Evolutionary conservation across 1,140 invertebrate genomes (phyloP).

Genomic region (Drusus annulatus): DNA sequence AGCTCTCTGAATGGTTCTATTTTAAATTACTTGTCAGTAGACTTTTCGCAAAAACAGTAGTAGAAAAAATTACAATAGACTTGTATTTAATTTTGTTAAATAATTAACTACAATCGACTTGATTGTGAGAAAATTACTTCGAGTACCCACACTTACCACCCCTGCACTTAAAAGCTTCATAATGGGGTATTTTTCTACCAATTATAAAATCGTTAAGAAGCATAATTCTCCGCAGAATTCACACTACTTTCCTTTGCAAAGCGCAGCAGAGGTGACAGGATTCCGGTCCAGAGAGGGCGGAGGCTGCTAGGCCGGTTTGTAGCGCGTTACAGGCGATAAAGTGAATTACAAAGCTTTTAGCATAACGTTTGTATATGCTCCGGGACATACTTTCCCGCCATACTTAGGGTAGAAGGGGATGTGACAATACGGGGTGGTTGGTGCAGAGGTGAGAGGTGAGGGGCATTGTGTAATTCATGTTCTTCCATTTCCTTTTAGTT

Average conservation of each 20-base stretch:
- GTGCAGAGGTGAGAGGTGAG: too few relatives aligned
- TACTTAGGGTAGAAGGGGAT: slow-evolving; percentile 4
- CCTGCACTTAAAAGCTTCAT: background rate
- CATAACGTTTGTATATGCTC: slow-evolving; percentile 57
- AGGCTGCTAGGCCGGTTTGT: slow-evolving; percentile 7
- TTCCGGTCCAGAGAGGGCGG: background rate
- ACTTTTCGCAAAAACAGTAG: too few relatives aligned
- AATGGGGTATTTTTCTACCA: slow-evolving; percentile 3
- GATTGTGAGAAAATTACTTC: too few relatives aligned
- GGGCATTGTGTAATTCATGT: too few relatives aligned
- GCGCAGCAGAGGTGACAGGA: slow-evolving; percentile 21
- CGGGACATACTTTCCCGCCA: slow-evolving; percentile 37
- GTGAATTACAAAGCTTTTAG: slow-evolving; percentile 59
- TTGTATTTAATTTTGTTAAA: too few relatives aligned
- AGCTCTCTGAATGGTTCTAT: too few relatives aligned
- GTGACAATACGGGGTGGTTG: background rate
- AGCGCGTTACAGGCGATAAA: slow-evolving; percentile 38
- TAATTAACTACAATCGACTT: too few relatives aligned
- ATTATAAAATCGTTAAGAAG: slow-evolving; percentile 11
- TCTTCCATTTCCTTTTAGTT: too few relatives aligned
- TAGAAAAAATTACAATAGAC: too few relatives aligned
- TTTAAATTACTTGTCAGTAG: too few relatives aligned
- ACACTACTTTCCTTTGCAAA: slow-evolving; percentile 39
- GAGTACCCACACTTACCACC: too few relatives aligned
- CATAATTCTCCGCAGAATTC: slow-evolving; percentile 51